These are phyloP conservation scores for Lordiphosa mommai DNA, from an alignment of 1,140 invertebrate genomes.

Conservation along the genomic window DNA sequence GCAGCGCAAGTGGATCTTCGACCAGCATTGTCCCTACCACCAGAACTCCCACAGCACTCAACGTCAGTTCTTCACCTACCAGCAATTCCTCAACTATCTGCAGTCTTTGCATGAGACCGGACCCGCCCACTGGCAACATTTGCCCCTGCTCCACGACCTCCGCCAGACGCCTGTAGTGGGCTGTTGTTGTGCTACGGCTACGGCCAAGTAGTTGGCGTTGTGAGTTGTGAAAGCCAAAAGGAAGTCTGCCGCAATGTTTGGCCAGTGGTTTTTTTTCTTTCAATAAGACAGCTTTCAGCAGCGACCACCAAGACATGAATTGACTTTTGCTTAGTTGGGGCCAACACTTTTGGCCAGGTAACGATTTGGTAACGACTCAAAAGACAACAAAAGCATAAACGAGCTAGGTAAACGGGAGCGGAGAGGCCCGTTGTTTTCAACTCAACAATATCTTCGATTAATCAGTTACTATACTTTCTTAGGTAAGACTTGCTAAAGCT, in stretches of 20 bases:
- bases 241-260: conserved; percentile 46
- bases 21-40: conserved; percentile 43
- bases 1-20: conserved; percentile 85
- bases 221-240: conserved; percentile 32
- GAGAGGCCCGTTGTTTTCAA: too few relatives aligned
- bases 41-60: conserved; percentile 26
- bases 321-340: conserved; percentile 48
- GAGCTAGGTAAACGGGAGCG: too few relatives aligned
- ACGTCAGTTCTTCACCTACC: conserved; percentile 48
- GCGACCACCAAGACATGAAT: conserved; percentile 29
- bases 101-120: conserved; percentile 26
- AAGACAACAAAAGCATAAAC: too few relatives aligned
- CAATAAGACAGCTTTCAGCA: conserved; percentile 44
- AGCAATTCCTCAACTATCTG: conserved; percentile 48
- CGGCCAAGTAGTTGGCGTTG: not conserved
- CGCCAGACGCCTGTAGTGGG: not conserved
- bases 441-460: too few relatives aligned
- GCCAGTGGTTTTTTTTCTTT: too few relatives aligned
- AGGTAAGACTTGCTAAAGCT: too few relatives aligned
- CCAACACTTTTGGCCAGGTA: conserved; percentile 19
- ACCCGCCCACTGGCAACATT: conserved; percentile 33
- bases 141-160: not conserved
- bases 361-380: too few relatives aligned
- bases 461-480: too few relatives aligned
- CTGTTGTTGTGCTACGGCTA: not conserved